phyloP scores from a whole-genome alignment of 2,888 invertebrate genomes.

The Osmoderma eremita region DNA sequence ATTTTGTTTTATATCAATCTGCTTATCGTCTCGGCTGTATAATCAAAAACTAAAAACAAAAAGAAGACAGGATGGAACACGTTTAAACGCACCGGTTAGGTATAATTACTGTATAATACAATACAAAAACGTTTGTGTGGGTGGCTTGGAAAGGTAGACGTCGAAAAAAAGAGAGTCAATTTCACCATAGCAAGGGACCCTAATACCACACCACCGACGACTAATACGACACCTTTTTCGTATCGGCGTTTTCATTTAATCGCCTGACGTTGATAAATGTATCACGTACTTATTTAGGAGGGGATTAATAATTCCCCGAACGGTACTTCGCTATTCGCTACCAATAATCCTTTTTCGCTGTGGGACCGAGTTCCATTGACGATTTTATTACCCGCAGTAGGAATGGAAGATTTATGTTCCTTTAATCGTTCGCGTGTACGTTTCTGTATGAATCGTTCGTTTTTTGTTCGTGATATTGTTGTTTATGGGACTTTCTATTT shows the following conservation, averaged over 20 bases:
- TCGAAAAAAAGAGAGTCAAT: not conserved
- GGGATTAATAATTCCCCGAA: conserved; percentile 29
- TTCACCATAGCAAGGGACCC: conserved; percentile 9
- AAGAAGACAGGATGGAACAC: no score
- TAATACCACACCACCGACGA: conserved; percentile 8
- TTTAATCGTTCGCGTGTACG: conserved; percentile 2
- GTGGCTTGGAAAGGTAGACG: no score
- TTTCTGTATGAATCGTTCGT: not conserved
- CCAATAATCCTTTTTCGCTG: conserved; percentile 24
- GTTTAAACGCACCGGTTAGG: no score
- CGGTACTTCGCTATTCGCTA: conserved; percentile 5
- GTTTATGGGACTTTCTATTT: no score
- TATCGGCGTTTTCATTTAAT: conserved; percentile 23
- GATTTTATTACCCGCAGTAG: conserved; percentile 3
- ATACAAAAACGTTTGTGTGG: no score
- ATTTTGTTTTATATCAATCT: no score
- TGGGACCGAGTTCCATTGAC: conserved; percentile 3
- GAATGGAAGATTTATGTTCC: not conserved
- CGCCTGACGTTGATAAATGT: conserved; percentile 31
- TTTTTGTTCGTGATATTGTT: not conserved
- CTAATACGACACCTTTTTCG: conserved; percentile 21
- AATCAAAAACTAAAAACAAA: no score
- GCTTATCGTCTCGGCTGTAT: no score
- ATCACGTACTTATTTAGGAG: conserved; percentile 27
- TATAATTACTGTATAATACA: no score